Base-by-base conservation (phyloP, 2,113 vertebrate species). In the Amblyornis subalaris region DNA sequence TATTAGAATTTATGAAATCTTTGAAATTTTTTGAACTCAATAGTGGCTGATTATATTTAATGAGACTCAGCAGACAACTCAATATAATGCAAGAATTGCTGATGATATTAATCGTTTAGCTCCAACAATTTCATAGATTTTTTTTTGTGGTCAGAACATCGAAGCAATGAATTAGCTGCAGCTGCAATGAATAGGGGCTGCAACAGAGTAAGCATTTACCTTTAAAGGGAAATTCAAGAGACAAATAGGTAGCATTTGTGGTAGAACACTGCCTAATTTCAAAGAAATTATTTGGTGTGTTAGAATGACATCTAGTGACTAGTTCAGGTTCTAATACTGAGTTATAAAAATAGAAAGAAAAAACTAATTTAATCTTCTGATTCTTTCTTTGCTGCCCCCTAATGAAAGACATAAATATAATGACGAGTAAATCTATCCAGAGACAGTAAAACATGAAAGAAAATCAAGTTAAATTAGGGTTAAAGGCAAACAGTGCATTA, bases 221-320 rank as follows among this genome's bases (percentile, higher is more conserved):
- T 90, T 89, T 67, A 89, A 90, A 72, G 60, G 12, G 67, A 71
- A 71, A 84, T 33, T 57, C 22, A 67, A 35, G 55, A 51, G 28
- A 48, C 24, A 77, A 23, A 24, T 64, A 61, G 36, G 64, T 45
- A 82, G 28, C 28, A 85, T 38, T 79, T 88, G 26, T 54, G 26
- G n/a, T n/a, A 79, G 78, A 69, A 93, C 57, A 76, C 29, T n/a
- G 14, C 10, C 24, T 73, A 66, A 94, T 58, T 95, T 91, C 67
- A 62, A 77, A 88, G 21, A 70, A 80, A 93, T 54, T 85, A 96
- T 96, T 93, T 93, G 75, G 67, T 94, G 94, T 95, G 92, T 93
- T 96, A 96, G 92, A 96, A 96, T 96, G 96, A 96, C 96, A 96
- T 90, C 96, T 96, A 96, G 95, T 94, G 96, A 94, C 96, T 92